A percentile compares a stretch with the other conserved stretches of the same genome.
Conservation (phyloP, 2,797 vertebrate genomes). For the Coilia nasus region DNA sequence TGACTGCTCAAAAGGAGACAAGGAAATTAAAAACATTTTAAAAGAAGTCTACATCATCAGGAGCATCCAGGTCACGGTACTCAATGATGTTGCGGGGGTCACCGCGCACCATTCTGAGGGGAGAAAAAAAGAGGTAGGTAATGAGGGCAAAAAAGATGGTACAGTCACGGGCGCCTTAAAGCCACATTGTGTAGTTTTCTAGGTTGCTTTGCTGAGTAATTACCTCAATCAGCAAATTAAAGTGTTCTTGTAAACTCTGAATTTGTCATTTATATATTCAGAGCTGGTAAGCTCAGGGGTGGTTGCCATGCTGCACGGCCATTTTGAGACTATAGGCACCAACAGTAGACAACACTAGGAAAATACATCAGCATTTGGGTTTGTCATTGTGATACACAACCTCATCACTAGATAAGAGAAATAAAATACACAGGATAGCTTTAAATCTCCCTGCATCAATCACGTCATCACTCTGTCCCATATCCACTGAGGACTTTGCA, state of each 20-base stretch:
- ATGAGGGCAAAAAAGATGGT: not conserved
- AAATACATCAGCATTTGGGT: too few species aligned
- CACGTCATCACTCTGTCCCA: not conserved
- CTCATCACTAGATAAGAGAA: not conserved
- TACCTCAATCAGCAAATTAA: too few species aligned
- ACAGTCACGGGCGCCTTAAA: not conserved
- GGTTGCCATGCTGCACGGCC: too few species aligned
- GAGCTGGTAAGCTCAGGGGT: too few species aligned
- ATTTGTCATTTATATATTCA: too few species aligned
- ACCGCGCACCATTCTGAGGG: constrained; percentile 84
- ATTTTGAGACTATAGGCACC: too few species aligned
- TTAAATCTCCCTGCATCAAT: not conserved
- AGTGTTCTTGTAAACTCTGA: too few species aligned
- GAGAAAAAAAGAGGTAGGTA: not conserved
- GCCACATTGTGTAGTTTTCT: too few species aligned
- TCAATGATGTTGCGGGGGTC: constrained; percentile 93
- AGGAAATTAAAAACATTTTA: constrained; percentile 59
- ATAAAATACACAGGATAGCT: too few species aligned
- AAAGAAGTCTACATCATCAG: constrained; percentile 93
- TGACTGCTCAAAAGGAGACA: constrained; percentile 21
- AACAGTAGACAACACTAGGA: too few species aligned
- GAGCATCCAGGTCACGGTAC: constrained; percentile 90
- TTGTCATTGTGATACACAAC: too few species aligned
- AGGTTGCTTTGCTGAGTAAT: too few species aligned
- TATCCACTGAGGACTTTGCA: constrained; percentile 41